Evolutionary conservation across 1,140 invertebrate species (phyloP).

Genomic region (Eriosoma lanigerum): DNA sequence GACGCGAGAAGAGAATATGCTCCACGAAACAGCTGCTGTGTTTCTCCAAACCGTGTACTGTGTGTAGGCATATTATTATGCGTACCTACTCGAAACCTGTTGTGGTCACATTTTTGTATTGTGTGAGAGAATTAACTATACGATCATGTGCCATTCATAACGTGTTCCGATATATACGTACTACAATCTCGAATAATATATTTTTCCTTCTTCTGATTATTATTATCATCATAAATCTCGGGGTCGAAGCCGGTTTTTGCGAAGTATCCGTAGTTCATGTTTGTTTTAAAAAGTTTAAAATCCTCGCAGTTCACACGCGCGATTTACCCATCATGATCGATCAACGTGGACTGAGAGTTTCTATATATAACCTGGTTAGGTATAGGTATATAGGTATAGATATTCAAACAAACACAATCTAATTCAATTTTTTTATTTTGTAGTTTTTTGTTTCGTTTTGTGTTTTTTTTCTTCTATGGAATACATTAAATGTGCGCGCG

Average conservation of each 20-base stretch:
- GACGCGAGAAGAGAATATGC: background rate
- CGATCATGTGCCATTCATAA: constrained; percentile 7
- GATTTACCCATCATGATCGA: background rate
- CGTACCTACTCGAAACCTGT: constrained; percentile 4
- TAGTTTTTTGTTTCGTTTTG: too few relatives aligned
- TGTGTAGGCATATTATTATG: background rate
- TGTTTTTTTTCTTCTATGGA: too few relatives aligned
- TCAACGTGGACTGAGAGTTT: too few relatives aligned
- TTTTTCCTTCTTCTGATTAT: too few relatives aligned
- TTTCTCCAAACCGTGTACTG: background rate
- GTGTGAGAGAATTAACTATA: constrained; percentile 9
- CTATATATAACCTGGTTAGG: too few relatives aligned
- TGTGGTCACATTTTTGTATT: constrained; percentile 26
- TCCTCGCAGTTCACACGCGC: background rate
- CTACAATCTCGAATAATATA: background rate
- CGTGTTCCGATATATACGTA: background rate
- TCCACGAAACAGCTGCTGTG: constrained; percentile 1
- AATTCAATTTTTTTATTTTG: too few relatives aligned
- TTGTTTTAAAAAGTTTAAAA: background rate
- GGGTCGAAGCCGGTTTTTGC: background rate
- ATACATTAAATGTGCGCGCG: too few relatives aligned
- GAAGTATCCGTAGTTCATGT: background rate
- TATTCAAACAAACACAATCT: too few relatives aligned
- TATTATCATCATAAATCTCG: too few relatives aligned
- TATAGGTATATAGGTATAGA: too few relatives aligned